Evolutionary conservation across 2,888 invertebrate genomes (phyloP).

Genomic region (Dorcus hopei): DNA sequence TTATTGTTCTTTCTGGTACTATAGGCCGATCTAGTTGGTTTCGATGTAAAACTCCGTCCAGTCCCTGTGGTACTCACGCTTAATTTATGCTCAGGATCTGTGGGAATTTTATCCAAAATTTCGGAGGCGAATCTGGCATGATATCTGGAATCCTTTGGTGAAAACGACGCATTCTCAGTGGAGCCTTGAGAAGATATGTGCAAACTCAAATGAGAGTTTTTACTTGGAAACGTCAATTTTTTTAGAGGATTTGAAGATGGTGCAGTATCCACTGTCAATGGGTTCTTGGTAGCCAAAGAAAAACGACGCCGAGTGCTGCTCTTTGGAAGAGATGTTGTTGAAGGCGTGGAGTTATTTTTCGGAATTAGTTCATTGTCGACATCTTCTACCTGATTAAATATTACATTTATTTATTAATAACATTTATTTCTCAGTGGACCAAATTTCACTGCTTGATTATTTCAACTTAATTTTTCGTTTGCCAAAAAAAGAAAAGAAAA

Average conservation of each 20-base stretch:
- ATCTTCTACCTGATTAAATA: constrained; percentile 20
- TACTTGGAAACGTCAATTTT: constrained; percentile 15
- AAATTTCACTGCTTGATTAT: not conserved
- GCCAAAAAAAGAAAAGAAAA: no score
- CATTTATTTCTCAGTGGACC: no score
- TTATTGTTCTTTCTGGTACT: constrained; percentile 28
- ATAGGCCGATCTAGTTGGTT: constrained; percentile 35
- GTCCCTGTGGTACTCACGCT: constrained; percentile 5
- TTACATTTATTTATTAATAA: not conserved
- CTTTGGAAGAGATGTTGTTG: constrained; percentile 11
- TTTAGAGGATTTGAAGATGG: constrained; percentile 6
- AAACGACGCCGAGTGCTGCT: constrained; percentile 30
- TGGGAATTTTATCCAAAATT: not conserved
- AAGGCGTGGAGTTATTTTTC: not conserved
- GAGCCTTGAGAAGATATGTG: constrained; percentile 7
- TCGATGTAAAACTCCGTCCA: constrained; percentile 18
- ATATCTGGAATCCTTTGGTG: constrained; percentile 36
- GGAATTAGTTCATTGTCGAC: constrained; percentile 25
- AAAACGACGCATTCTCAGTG: constrained; percentile 26
- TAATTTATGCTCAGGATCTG: constrained; percentile 9
- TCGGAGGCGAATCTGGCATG: constrained; percentile 34
- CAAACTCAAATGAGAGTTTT: not conserved
- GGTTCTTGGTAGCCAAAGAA: constrained; percentile 29
- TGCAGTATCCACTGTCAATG: constrained; percentile 12
- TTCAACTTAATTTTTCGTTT: not conserved